Evolutionary conservation across 1,140 invertebrate genomes (phyloP), one percentile per base, ranked within the genome.

Genomic region (Leucophenga varia): DNA sequence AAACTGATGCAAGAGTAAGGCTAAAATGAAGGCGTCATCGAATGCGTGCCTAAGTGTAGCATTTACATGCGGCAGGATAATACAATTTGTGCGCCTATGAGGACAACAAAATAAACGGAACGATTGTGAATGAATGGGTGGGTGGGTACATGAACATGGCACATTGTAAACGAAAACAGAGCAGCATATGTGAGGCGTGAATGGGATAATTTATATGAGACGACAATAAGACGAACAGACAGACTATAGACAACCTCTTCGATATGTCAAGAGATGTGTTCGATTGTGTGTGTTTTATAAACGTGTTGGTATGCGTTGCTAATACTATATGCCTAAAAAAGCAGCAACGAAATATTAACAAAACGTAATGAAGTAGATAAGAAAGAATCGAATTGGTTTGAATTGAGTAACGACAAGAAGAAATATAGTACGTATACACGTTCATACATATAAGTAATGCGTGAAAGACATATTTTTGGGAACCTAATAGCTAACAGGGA

Each of bases 1-100:
- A n/a, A n/a, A 56, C 5, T 25, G 22, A 25, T 6, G 22, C 22
- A 10, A n/a, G n/a, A n/a, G 22, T 10, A 25, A 10, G 22, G 22
- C 5, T 6, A 10, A 25, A 10, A 25, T 25, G 22, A 10, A 46
- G 57, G n/a, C n/a, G n/a, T n/a, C n/a, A n/a, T 25, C 40, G 36
- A 40, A 52, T 67, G 63, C 63, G 63, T 67, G 63, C 64, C 64
- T 68, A 67, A 67, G 63, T 67, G 59, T 55, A 63, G 59, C 64
- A 67, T 68, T 67, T 67, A 67, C 57, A 67, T 68, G 59, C 50
- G 47, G 37, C 35, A 37, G 12, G 16, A 50, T 53, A 59, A 56
- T 59, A 61, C 59, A 59, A 61, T 59, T 61, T 61, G 36, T 31
- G 39, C 20, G 25, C 31, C 40, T 20, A 39, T 32, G 19, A 42